Percentiles rank a stretch among this genome's conserved stretches.
phyloP scores from a whole-genome alignment of 2,113 vertebrate genomes.

The Romanogobio albipinnatus region DNA sequence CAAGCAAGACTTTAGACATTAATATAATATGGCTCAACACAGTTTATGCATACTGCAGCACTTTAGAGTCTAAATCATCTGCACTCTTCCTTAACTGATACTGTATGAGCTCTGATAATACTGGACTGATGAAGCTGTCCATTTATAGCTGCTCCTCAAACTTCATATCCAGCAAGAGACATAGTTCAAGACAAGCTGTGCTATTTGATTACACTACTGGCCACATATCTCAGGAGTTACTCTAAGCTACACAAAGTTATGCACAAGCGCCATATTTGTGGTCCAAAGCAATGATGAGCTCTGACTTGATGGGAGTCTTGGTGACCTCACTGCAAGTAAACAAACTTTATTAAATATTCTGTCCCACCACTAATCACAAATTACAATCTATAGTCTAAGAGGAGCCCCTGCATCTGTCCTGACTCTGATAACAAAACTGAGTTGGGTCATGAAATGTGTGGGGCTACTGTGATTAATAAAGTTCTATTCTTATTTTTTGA shows the following conservation, averaged over 20 bases:
- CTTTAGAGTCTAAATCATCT: conserved; percentile 18
- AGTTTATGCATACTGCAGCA: conserved; percentile 24
- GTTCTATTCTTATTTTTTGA: neutral
- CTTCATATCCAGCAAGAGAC: conserved; percentile 1
- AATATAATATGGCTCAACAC: neutral
- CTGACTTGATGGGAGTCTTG: conserved; percentile 11
- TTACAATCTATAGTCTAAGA: neutral
- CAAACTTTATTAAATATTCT: conserved; percentile 1
- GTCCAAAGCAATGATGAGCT: neutral
- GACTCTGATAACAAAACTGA: conserved; percentile 1
- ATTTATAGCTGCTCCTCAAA: neutral
- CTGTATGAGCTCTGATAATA: conserved; percentile 19
- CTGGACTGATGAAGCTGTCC: conserved; percentile 11
- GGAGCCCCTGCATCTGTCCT: neutral
- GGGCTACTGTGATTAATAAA: neutral
- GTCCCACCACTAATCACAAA: neutral
- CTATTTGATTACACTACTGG: conserved; percentile 2
- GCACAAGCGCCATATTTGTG: neutral
- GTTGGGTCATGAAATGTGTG: neutral
- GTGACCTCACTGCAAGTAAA: neutral
- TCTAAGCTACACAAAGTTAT: neutral
- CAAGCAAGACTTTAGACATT: neutral
- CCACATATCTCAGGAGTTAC: neutral
- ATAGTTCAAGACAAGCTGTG: conserved; percentile 1
- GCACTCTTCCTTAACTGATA: conserved; percentile 1